Percentiles rank a stretch among this genome's conserved stretches.
Evolutionary conservation across 2,113 vertebrate genomes (phyloP).

Genomic region (Taxidea taxus): DNA sequence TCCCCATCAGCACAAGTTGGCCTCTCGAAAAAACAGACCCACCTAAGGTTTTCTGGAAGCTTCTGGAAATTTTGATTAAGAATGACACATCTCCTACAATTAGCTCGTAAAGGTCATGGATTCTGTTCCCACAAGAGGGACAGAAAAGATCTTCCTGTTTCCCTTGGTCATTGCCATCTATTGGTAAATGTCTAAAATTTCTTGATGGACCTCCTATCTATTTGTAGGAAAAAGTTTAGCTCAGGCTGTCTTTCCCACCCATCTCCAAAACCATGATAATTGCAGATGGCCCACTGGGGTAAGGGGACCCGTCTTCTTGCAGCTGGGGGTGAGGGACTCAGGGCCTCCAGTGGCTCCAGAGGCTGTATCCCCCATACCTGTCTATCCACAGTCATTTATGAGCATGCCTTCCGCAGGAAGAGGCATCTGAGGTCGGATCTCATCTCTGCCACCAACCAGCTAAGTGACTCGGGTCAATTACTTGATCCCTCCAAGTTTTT

Average conservation of each 20-base stretch:
- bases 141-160: background rate
- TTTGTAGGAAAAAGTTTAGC: background rate
- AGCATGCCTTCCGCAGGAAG: background rate
- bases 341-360: background rate
- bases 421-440: background rate
- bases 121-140: fast-evolving
- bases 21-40: background rate
- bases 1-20: too few relatives aligned
- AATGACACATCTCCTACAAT: background rate
- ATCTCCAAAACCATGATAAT: background rate
- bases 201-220: background rate
- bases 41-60: background rate
- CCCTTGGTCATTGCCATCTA: background rate
- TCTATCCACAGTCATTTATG: fast-evolving
- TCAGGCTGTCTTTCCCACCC: background rate
- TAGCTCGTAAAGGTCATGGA: background rate
- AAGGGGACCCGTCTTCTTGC: background rate
- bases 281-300: background rate
- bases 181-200: background rate
- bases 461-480: background rate
- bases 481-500: background rate
- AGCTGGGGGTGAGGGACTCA: fast-evolving
- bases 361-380: fast-evolving
- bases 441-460: background rate
- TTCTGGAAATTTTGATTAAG: background rate